Evolutionary conservation across 2,113 vertebrate genomes (phyloP).

Genomic region (Nyctereutes procyonoides): DNA sequence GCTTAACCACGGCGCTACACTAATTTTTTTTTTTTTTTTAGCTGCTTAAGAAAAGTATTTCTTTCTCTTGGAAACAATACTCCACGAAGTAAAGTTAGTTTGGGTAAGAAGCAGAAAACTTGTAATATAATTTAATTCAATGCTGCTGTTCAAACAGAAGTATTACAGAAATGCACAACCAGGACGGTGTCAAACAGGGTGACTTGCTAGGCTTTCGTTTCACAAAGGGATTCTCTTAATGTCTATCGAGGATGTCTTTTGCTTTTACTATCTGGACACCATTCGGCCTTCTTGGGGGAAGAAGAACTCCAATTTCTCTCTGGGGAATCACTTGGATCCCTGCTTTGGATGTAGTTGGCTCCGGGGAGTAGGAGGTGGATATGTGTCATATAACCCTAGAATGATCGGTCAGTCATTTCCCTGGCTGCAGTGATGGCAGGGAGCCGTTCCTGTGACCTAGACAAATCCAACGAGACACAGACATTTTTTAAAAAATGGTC

Average conservation of each 20-base stretch:
- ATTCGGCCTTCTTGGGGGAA: not conserved
- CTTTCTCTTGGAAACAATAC: conserved; percentile 18
- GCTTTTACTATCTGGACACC: not conserved
- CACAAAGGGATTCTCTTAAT: not conserved
- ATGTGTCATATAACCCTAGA: not conserved
- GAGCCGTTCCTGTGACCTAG: not conserved
- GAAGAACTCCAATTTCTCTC: not conserved
- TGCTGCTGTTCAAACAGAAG: not conserved
- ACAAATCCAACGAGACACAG: not conserved
- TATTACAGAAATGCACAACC: not conserved
- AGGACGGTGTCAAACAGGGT: no score
- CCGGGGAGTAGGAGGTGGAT: not conserved
- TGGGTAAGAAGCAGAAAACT: not conserved
- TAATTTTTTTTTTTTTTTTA: not conserved
- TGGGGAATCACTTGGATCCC: not conserved
- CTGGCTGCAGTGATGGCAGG: not conserved
- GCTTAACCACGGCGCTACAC: no score
- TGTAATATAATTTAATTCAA: not conserved
- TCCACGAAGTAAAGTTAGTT: conserved; percentile 7
- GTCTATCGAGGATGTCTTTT: not conserved
- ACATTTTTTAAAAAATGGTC: not conserved
- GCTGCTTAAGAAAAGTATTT: not conserved
- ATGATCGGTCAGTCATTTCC: not conserved
- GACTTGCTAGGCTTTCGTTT: not conserved
- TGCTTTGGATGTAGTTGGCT: not conserved